Evolutionary conservation across 2,888 invertebrate species (phyloP), one percentile per base, ranked within the genome.

Genomic region (Acanthosoma haemorrhoidale): DNA sequence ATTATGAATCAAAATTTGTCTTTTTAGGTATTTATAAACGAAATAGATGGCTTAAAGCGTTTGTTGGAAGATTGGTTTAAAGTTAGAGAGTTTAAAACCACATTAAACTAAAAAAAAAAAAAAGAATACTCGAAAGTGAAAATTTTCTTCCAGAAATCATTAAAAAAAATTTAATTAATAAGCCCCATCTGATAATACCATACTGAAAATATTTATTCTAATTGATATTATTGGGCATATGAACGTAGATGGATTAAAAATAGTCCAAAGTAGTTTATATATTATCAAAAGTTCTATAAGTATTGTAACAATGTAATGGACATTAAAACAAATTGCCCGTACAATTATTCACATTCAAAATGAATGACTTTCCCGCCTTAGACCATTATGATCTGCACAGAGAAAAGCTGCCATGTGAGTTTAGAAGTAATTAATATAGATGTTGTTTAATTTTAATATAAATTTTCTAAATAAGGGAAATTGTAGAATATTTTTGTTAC

Each of bases 361-460:
- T 60, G 36, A 34, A 34, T 32, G 31, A 60, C 32, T 31, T 36
- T 60, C 60, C 60, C 60, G 60, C 60, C 16, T 34, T 67, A 67
- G 36, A 36, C 57, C 67, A 57, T 51, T 36, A 67, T 67, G 67
- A 67, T 67, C 67, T 67, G 18, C 32, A 31, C 13, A 51, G 57
- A 34, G 51, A 67, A 67, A 38, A 38, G 29, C 59, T 68, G 68
- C 29, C 58, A 68, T 68, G 58, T 68, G 68, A 68, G 59, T 68
- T 36, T 59, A 68, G 29, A 25, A 21, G 57, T 68, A 29, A 64
- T 58, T 11, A 15, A 11, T 25, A 15, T 58, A n/a, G n/a, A n/a
- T n/a, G n/a, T n/a, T n/a, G n/a, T n/a, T n/a, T n/a, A 11, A 36
- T 51, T 51, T 51, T n/a, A 51, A n/a, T 51, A 25, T 21, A 51